Percentiles rank a stretch among this genome's conserved stretches.
phyloP scores from a whole-genome alignment of 2,888 invertebrate genomes.

The Pterostichus niger region DNA sequence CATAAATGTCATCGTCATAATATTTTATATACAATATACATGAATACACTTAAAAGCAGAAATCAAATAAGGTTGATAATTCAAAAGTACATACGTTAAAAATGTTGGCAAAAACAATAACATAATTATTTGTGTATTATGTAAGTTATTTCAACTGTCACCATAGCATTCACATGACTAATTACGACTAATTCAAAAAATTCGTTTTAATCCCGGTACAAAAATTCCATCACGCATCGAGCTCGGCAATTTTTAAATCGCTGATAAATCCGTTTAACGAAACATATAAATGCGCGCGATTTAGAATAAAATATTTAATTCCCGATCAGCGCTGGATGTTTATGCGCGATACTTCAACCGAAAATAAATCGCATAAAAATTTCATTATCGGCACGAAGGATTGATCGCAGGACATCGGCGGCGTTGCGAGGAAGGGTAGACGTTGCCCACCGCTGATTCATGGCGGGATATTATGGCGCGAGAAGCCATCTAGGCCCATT shows the following conservation, averaged over 20 bases:
- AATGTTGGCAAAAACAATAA: neutral
- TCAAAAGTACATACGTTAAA: neutral
- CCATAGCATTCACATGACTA: slow-evolving; percentile 22
- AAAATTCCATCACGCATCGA: slow-evolving; percentile 19
- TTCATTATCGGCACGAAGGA: slow-evolving; percentile 50
- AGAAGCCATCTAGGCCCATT: slow-evolving; percentile 43
- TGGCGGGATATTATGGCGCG: slow-evolving; percentile 49
- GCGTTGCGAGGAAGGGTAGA: neutral
- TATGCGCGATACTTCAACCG: slow-evolving; percentile 47
- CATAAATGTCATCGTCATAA: no score
- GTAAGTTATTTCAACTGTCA: slow-evolving; percentile 25
- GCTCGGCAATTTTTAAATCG: slow-evolving; percentile 37
- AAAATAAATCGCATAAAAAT: slow-evolving; percentile 61
- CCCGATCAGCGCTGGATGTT: slow-evolving; percentile 31
- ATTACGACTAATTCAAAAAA: slow-evolving; percentile 1
- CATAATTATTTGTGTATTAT: slow-evolving; percentile 5
- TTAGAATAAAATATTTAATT: slow-evolving; percentile 64
- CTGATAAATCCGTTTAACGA: slow-evolving; percentile 53
- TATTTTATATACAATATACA: no score
- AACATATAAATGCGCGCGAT: slow-evolving; percentile 59
- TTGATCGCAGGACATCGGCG: slow-evolving; percentile 48
- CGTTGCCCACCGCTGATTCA: slow-evolving; percentile 25
- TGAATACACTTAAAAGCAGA: no score
- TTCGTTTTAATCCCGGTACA: slow-evolving; percentile 2
- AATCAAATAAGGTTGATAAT: no score